Conservation (phyloP, 2,888 invertebrate genomes). For the Hanleya hanleyi region DNA sequence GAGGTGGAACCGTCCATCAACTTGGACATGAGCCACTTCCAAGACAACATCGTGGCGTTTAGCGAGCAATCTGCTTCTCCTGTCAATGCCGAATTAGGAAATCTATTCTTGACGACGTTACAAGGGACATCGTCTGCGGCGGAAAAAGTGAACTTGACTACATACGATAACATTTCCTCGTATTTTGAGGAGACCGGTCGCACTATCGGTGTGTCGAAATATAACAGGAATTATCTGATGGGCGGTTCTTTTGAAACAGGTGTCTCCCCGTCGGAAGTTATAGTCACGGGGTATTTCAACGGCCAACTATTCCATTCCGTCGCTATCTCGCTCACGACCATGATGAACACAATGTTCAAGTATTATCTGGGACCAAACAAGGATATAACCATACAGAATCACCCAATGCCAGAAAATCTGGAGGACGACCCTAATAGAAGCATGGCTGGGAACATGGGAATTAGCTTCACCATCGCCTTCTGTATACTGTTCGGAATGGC, state of each 20-base stretch:
- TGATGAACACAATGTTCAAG: slow-evolving; percentile 52
- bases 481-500: slow-evolving; percentile 66
- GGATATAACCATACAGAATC: slow-evolving; percentile 31
- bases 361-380: slow-evolving; percentile 14
- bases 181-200: slow-evolving; percentile 42
- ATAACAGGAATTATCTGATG: slow-evolving; percentile 68
- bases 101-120: background rate
- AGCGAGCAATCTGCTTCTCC: background rate
- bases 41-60: slow-evolving; percentile 33
- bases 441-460: slow-evolving; percentile 21
- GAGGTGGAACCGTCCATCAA: slow-evolving; percentile 76
- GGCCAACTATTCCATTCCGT: slow-evolving; percentile 86
- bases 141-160: background rate
- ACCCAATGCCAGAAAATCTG: slow-evolving; percentile 44
- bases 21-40: slow-evolving; percentile 75
- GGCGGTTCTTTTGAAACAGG: slow-evolving; percentile 54
- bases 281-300: slow-evolving; percentile 80
- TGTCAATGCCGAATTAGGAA: background rate
- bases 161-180: background rate
- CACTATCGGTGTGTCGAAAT: slow-evolving; percentile 62
- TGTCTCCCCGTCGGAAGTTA: slow-evolving; percentile 5
- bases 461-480: slow-evolving; percentile 54
- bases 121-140: background rate
- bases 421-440: background rate
- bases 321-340: slow-evolving; percentile 78